A percentile compares a stretch with the other conserved stretches of the same genome.
phyloP scores from a whole-genome alignment of 2,113 vertebrate species.

The Megaceryle torquata region DNA sequence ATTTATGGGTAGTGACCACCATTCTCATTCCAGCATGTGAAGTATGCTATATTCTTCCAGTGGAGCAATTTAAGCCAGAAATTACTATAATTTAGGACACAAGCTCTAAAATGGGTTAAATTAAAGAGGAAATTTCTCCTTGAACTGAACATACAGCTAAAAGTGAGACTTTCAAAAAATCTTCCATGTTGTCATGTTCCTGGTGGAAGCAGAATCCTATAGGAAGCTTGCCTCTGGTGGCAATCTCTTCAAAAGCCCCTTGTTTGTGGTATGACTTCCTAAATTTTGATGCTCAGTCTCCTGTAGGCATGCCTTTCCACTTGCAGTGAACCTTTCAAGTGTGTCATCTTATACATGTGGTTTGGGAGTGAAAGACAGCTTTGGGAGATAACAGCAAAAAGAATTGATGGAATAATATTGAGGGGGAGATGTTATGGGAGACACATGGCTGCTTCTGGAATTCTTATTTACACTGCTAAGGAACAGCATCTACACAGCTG shows the following conservation, averaged over 20 bases:
- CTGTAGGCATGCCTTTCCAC: background rate
- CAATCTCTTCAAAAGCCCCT: background rate
- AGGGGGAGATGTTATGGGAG: background rate
- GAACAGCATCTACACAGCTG: background rate
- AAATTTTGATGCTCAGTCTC: background rate
- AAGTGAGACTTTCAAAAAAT: background rate
- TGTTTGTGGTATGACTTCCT: background rate
- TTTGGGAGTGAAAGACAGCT: constrained; percentile 4
- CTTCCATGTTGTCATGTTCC: background rate
- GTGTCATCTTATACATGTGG: background rate
- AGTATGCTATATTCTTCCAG: background rate
- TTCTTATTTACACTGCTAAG: background rate
- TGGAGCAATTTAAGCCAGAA: background rate
- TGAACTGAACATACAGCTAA: background rate
- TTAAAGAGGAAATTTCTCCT: background rate
- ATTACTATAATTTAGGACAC: background rate
- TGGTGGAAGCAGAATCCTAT: background rate
- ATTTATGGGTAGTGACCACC: background rate
- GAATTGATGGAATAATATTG: background rate
- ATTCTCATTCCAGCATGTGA: background rate
- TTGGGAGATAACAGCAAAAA: constrained; percentile 1
- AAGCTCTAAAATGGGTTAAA: background rate
- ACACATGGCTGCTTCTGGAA: background rate
- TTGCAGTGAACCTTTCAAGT: background rate
- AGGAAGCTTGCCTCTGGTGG: background rate